phyloP scores from a whole-genome alignment of 1,140 invertebrate species.

The Oncopeltus fasciatus region DNA sequence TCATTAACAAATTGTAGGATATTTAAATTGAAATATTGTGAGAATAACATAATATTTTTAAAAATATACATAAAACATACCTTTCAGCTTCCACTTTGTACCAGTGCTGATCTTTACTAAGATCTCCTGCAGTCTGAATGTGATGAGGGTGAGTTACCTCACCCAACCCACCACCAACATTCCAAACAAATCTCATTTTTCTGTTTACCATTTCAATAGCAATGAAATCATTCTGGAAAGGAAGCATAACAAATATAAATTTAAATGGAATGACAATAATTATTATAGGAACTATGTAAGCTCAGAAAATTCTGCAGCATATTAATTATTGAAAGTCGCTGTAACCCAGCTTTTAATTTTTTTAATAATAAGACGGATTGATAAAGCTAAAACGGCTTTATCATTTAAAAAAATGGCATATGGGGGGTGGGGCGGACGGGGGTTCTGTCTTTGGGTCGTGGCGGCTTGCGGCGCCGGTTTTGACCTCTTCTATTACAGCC shows the following conservation, averaged over 20 bases:
- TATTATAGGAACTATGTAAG: not conserved
- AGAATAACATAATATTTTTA: not conserved
- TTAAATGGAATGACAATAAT: too few species aligned
- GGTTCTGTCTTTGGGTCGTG: too few species aligned
- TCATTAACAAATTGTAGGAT: not conserved
- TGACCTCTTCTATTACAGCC: too few species aligned
- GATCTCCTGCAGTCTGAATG: conserved; percentile 33
- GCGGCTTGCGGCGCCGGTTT: too few species aligned
- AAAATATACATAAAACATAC: conserved; percentile 25
- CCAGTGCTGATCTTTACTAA: conserved; percentile 50
- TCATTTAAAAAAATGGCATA: too few species aligned
- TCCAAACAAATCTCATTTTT: conserved; percentile 59
- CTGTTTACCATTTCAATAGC: conserved; percentile 63
- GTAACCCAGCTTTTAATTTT: too few species aligned
- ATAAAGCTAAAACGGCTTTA: too few species aligned
- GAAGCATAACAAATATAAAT: not conserved
- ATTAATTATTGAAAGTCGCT: too few species aligned
- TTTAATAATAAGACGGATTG: too few species aligned
- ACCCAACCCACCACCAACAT: conserved; percentile 52
- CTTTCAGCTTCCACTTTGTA: conserved; percentile 54
- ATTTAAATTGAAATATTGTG: not conserved
- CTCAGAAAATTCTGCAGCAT: too few species aligned
- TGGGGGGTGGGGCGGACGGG: too few species aligned
- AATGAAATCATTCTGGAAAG: conserved; percentile 48
- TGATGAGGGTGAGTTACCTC: conserved; percentile 43